These are phyloP conservation scores for Ichneumoninae sp. DNA, from an alignment of 2,888 invertebrate genomes.

Conservation along the genomic window DNA sequence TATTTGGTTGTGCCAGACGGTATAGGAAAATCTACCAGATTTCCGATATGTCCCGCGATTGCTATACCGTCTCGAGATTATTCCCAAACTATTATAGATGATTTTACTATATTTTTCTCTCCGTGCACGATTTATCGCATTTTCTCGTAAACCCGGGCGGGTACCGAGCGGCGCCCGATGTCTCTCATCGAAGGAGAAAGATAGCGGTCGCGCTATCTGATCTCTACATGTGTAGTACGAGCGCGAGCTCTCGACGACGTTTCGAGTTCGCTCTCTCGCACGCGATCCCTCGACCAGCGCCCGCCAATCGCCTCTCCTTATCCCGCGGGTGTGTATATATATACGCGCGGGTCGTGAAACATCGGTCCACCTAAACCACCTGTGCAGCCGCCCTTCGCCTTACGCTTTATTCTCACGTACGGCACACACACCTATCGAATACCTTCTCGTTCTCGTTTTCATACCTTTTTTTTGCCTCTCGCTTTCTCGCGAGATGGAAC, in stretches of 20 bases:
- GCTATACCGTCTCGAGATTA: no score
- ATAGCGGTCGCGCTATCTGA: constrained; percentile 74
- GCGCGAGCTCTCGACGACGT: constrained; percentile 71
- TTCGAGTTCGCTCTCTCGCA: constrained; percentile 61
- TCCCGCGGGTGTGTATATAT: constrained; percentile 67
- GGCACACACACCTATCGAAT: constrained; percentile 32
- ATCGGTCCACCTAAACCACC: constrained; percentile 59
- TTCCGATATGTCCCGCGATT: no score
- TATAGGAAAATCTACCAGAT: no score
- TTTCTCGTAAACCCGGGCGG: background rate
- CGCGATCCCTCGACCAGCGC: constrained; percentile 71
- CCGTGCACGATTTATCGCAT: background rate
- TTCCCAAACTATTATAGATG: no score
- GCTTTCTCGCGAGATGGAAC: constrained; percentile 24
- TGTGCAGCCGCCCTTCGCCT: constrained; percentile 61
- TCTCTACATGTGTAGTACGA: constrained; percentile 77
- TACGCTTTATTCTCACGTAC: constrained; percentile 40
- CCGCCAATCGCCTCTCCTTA: constrained; percentile 61
- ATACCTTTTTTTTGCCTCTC: constrained; percentile 28
- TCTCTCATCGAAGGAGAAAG: constrained; percentile 22
- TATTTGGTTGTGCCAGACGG: no score
- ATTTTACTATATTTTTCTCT: no score
- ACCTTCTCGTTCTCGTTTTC: constrained; percentile 49
- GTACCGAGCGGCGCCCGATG: background rate
- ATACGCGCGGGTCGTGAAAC: constrained; percentile 31